Conservation (phyloP, 2,888 invertebrate species). For the Tenthredo notha region DNA sequence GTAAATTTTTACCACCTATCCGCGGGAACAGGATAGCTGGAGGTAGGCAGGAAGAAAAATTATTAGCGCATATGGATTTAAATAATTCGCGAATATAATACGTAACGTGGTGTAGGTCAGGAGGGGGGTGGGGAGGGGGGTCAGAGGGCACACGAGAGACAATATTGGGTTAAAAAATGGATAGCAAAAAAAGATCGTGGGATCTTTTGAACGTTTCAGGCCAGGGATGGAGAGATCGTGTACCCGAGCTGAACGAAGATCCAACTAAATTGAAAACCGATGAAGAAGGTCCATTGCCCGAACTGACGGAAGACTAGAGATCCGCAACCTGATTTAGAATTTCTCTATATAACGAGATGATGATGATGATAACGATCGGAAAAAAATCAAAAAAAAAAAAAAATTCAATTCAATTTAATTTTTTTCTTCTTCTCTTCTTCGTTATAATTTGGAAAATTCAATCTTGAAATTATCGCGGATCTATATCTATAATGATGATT, state of each 20-base stretch:
- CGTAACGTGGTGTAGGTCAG: neutral
- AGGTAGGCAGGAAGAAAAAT: too few relatives aligned
- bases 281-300: constrained; percentile 67
- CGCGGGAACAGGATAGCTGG: too few relatives aligned
- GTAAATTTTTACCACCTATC: too few relatives aligned
- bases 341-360: neutral
- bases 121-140: constrained; percentile 11
- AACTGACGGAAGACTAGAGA: constrained; percentile 67
- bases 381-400: too few relatives aligned
- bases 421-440: neutral
- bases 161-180: constrained; percentile 58
- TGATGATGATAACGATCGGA: neutral
- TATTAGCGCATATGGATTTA: too few relatives aligned
- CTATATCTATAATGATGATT: too few relatives aligned
- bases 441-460: too few relatives aligned
- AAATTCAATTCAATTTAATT: too few relatives aligned
- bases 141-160: constrained; percentile 53
- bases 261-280: constrained; percentile 71
- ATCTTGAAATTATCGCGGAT: too few relatives aligned
- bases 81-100: too few relatives aligned
- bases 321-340: neutral
- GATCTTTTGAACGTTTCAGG: constrained; percentile 77
- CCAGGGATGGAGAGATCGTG: constrained; percentile 77
- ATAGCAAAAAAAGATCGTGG: constrained; percentile 66
- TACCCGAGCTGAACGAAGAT: constrained; percentile 77